Conservation (phyloP, 2,113 vertebrate species). For the Nesoenas mayeri region DNA sequence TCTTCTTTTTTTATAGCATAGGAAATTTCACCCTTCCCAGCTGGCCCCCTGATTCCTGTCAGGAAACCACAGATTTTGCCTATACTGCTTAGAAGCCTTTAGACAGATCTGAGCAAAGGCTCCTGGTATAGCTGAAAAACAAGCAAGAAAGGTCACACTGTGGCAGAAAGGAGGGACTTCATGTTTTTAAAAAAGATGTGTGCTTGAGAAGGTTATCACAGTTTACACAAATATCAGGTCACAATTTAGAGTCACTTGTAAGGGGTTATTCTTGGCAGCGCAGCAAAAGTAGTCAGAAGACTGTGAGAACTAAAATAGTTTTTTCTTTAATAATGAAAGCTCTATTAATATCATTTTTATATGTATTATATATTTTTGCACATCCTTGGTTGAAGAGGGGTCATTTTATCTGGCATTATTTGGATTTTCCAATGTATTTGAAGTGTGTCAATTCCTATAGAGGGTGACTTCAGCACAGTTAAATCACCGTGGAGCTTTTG, state of each 20-base stretch:
- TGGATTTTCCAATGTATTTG: background rate
- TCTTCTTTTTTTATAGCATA: background rate
- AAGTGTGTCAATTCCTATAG: background rate
- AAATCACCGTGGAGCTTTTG: background rate
- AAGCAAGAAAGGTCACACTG: background rate
- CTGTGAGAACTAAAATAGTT: background rate
- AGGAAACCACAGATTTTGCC: background rate
- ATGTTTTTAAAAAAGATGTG: fast-evolving
- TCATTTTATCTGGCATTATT: background rate
- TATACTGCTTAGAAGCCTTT: background rate
- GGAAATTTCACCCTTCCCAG: background rate
- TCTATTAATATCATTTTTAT: background rate
- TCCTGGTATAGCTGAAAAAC: background rate
- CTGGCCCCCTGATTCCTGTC: background rate
- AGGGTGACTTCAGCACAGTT: background rate
- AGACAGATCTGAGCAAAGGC: background rate
- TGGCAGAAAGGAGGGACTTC: background rate
- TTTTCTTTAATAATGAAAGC: background rate
- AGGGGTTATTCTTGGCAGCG: background rate
- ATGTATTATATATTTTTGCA: background rate
- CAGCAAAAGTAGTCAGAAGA: background rate
- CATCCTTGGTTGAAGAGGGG: background rate
- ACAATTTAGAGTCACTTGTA: background rate
- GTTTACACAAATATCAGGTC: background rate
- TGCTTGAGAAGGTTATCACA: background rate